phyloP scores from a whole-genome alignment of 1,140 invertebrate species.

The Calephelis virginiensis region DNA sequence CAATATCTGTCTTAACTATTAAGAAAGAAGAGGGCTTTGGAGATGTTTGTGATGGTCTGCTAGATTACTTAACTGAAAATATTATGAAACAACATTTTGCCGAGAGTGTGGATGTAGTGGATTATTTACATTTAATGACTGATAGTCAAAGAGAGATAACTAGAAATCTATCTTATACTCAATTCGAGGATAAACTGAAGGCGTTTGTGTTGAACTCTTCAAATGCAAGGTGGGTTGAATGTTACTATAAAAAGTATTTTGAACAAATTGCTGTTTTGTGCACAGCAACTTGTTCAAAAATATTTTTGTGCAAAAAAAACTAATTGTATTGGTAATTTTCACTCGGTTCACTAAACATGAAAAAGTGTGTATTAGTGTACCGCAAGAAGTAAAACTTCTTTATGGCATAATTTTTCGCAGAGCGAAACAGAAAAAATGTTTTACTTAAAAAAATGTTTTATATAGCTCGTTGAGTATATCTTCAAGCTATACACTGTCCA shows the following conservation, averaged over 20 bases:
- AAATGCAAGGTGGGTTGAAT: not conserved
- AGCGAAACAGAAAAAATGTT: no score
- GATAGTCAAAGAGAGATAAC: slow-evolving; percentile 23
- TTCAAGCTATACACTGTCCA: no score
- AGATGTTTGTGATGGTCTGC: slow-evolving; percentile 36
- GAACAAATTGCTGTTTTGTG: not conserved
- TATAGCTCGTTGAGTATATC: no score
- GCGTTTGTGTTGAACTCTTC: slow-evolving; percentile 2
- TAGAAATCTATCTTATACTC: slow-evolving; percentile 22
- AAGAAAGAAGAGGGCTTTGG: slow-evolving; percentile 46
- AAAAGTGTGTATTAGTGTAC: no score
- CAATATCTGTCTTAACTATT: slow-evolving; percentile 45
- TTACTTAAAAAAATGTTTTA: no score
- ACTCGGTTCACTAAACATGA: not conserved
- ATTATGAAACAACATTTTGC: slow-evolving; percentile 42
- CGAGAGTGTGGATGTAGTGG: slow-evolving; percentile 47
- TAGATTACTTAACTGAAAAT: slow-evolving; percentile 45
- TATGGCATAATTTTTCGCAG: no score
- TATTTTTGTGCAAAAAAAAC: no score
- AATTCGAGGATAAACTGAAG: slow-evolving; percentile 44
- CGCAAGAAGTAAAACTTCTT: no score
- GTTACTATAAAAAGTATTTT: not conserved
- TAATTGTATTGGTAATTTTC: no score
- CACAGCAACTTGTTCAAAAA: no score
- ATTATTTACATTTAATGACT: slow-evolving; percentile 42